phyloP scores from a whole-genome alignment of 1,140 invertebrate species.

The Chironomus striatipennis region DNA sequence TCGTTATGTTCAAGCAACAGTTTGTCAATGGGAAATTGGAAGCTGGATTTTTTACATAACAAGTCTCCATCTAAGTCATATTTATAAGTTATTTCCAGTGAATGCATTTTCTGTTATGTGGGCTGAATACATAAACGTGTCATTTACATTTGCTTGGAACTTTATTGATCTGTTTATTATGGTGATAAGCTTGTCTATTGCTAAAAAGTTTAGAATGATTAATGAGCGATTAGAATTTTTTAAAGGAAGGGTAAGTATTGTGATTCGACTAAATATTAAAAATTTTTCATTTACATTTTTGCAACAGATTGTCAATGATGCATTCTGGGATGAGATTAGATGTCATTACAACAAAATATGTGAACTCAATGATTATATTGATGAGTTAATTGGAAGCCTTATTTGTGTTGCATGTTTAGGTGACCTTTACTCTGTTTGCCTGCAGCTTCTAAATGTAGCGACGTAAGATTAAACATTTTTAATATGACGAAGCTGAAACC shows the following conservation, averaged over 20 bases:
- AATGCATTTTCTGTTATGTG: constrained; percentile 27
- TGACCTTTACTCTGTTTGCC: constrained; percentile 62
- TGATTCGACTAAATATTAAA: too few relatives aligned
- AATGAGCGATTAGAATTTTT: constrained; percentile 40
- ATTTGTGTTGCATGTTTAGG: constrained; percentile 58
- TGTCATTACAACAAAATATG: constrained; percentile 52
- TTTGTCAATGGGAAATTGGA: constrained; percentile 27
- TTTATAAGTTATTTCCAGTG: constrained; percentile 32
- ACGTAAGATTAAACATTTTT: constrained; percentile 48
- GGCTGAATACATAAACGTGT: constrained; percentile 28
- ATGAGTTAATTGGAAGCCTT: constrained; percentile 48
- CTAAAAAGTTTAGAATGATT: constrained; percentile 49
- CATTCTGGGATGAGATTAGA: constrained; percentile 49
- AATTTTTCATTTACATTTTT: too few relatives aligned
- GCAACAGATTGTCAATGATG: constrained; percentile 45
- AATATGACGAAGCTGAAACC: constrained; percentile 26
- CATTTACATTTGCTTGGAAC: constrained; percentile 55
- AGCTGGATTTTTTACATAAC: constrained; percentile 31
- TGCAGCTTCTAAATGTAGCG: constrained; percentile 60
- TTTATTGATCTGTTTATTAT: constrained; percentile 58
- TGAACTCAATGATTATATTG: constrained; percentile 46
- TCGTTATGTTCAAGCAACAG: constrained; percentile 28
- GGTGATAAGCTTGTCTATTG: constrained; percentile 48
- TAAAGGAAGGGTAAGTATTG: constrained; percentile 34
- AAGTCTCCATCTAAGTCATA: constrained; percentile 32